A percentile compares a stretch with the other conserved stretches of the same genome.
phyloP scores from a whole-genome alignment of 2,888 invertebrate genomes.

The Hyles lineata region DNA sequence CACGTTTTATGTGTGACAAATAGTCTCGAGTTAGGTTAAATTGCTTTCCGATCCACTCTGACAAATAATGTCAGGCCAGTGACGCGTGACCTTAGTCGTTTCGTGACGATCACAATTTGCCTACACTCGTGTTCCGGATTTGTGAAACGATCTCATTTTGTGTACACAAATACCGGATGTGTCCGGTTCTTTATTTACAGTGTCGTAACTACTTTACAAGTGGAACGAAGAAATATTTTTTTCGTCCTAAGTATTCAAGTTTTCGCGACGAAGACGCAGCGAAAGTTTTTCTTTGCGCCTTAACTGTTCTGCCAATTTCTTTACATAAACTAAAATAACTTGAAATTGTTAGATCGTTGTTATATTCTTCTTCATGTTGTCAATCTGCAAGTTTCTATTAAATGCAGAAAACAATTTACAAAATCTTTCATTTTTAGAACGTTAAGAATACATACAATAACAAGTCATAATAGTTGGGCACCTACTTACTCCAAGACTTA shows the following conservation, averaged over 20 bases:
- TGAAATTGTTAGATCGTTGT: not conserved
- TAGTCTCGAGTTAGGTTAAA: constrained; percentile 80
- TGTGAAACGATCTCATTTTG: constrained; percentile 58
- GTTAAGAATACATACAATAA: too few relatives aligned
- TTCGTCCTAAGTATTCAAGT: constrained; percentile 45
- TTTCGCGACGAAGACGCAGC: constrained; percentile 48
- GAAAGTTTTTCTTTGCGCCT: constrained; percentile 49
- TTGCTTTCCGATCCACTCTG: constrained; percentile 82
- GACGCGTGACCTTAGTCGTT: constrained; percentile 76
- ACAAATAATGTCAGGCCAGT: constrained; percentile 80
- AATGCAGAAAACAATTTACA: too few relatives aligned
- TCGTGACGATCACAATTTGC: constrained; percentile 76
- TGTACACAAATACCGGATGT: constrained; percentile 62
- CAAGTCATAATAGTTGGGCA: too few relatives aligned
- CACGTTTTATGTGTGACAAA: constrained; percentile 83
- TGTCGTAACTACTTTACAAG: constrained; percentile 58
- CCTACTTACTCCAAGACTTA: too few relatives aligned
- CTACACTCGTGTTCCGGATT: constrained; percentile 60
- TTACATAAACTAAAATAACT: constrained; percentile 14
- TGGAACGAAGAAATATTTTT: constrained; percentile 51
- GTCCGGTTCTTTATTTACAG: constrained; percentile 61
- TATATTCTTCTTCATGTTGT: not conserved
- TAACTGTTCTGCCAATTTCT: constrained; percentile 47
- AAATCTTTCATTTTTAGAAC: too few relatives aligned
- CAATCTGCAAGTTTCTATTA: too few relatives aligned